phyloP scores from a whole-genome alignment of 2,797 vertebrate species.

The Falco biarmicus region DNA sequence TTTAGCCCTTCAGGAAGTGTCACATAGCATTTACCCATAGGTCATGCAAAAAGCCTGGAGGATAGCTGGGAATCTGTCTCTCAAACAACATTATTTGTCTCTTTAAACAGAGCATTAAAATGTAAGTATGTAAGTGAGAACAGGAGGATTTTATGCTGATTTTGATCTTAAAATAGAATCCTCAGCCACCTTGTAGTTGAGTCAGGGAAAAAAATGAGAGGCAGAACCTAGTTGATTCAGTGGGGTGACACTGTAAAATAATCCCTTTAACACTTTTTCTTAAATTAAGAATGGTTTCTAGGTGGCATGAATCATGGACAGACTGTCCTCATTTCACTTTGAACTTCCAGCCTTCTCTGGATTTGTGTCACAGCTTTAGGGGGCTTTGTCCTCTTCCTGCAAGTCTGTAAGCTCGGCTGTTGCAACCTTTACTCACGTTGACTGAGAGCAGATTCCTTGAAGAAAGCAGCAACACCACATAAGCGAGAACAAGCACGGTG shows the following conservation, averaged over 20 bases:
- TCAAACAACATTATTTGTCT: neutral
- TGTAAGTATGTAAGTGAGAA: neutral
- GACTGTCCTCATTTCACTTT: slow-evolving; percentile 59
- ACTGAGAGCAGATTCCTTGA: neutral
- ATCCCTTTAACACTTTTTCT: slow-evolving; percentile 29
- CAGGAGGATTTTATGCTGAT: neutral
- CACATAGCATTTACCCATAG: neutral
- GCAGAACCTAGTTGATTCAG: neutral
- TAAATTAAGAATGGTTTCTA: slow-evolving; percentile 56
- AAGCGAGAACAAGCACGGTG: fast-evolving
- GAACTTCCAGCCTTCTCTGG: slow-evolving; percentile 68
- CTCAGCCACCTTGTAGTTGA: neutral
- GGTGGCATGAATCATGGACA: slow-evolving; percentile 49
- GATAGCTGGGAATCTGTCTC: neutral
- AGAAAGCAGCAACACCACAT: neutral
- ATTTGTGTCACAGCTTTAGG: slow-evolving; percentile 51
- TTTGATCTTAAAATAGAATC: slow-evolving; percentile 5
- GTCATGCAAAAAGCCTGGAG: neutral
- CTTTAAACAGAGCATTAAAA: slow-evolving; percentile 7
- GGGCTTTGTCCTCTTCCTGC: neutral
- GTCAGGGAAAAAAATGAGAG: neutral
- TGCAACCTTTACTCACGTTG: neutral
- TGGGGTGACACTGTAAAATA: neutral
- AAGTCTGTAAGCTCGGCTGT: neutral
- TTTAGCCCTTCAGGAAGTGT: slow-evolving; percentile 46